Conservation (phyloP, 2,797 vertebrate species). For the Sus cebifrons region DNA sequence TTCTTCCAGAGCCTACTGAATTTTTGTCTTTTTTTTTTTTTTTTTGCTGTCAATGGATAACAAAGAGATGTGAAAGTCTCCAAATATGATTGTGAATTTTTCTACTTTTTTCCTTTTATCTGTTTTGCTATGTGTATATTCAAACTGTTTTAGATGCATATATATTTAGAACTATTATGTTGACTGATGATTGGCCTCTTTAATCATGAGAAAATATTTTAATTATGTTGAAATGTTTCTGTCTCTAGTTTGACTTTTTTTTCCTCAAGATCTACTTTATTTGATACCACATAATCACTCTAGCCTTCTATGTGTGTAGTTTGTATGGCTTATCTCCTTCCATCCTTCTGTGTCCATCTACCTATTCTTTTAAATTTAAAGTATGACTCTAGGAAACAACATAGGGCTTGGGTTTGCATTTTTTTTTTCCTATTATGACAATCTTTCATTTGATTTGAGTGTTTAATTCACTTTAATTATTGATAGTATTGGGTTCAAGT, state of each 20-base stretch:
- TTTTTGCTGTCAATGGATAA: neutral
- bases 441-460: slow-evolving; percentile 20
- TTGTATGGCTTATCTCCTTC: neutral
- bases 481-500: neutral
- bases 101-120: slow-evolving; percentile 27
- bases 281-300: neutral
- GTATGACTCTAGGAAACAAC: neutral
- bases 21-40: neutral
- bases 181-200: neutral
- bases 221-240: slow-evolving; percentile 21
- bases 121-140: slow-evolving; percentile 36
- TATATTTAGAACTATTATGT: slow-evolving; percentile 14
- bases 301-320: neutral
- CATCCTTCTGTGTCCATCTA: slow-evolving; percentile 26
- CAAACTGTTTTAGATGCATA: neutral
- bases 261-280: neutral
- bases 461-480: slow-evolving; percentile 55
- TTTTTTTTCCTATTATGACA: slow-evolving; percentile 11
- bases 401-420: slow-evolving; percentile 31
- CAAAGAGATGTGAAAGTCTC: slow-evolving; percentile 6
- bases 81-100: neutral
- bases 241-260: neutral
- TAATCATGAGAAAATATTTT: slow-evolving; percentile 45
- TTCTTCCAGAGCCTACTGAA: slow-evolving; percentile 17
- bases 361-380: slow-evolving; percentile 45